These are phyloP conservation scores for Syngnathus scovelli DNA, from an alignment of 2,113 vertebrate species.

Conservation along the genomic window DNA sequence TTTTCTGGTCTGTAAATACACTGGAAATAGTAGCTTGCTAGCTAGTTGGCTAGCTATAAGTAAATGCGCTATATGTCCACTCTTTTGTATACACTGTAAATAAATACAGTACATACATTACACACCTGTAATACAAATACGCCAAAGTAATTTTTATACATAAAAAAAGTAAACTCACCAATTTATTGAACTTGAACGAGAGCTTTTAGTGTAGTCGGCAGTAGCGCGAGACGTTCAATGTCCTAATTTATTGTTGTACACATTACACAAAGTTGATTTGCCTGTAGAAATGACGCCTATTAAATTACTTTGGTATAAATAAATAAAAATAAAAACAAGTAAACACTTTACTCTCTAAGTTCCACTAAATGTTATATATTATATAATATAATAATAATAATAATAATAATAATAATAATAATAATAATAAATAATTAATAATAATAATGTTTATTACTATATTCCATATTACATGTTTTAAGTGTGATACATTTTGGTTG, in stretches of 20 bases:
- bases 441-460: background rate
- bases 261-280: background rate
- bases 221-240: background rate
- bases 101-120: too few species aligned
- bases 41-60: background rate
- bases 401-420: too few species aligned
- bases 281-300: background rate
- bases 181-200: background rate
- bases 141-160: background rate
- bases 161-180: background rate
- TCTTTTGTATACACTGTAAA: too few species aligned
- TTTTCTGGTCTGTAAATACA: background rate
- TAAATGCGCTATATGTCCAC: background rate
- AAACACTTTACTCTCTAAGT: too few species aligned
- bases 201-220: background rate
- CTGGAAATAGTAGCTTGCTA: too few species aligned
- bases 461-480: background rate
- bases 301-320: background rate
- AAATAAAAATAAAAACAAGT: too few species aligned
- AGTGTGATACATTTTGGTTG: background rate
- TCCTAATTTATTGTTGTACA: background rate
- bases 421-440: too few species aligned
- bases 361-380: too few species aligned
- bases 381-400: too few species aligned
- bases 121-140: background rate